These are phyloP conservation scores for Zosterops borbonicus DNA, from an alignment of 2,113 vertebrate genomes.

Conservation along the genomic window DNA sequence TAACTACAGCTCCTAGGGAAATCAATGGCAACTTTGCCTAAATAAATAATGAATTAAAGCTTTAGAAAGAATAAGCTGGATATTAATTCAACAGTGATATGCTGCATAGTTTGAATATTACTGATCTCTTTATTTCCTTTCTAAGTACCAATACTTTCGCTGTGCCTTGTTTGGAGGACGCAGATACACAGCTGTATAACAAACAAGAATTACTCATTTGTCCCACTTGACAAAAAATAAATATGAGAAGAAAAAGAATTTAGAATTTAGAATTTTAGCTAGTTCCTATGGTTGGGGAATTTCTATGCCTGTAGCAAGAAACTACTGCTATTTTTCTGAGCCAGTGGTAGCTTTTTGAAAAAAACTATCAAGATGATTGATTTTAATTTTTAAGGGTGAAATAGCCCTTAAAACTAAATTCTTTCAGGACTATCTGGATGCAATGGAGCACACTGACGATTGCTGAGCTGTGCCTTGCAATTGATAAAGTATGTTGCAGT, in stretches of 20 bases:
- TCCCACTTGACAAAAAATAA: not conserved
- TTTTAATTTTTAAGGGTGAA: constrained; percentile 5
- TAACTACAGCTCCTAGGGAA: not conserved
- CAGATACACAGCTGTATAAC: not conserved
- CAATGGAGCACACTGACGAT: accelerated
- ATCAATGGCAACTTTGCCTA: not conserved
- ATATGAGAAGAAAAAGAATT: not conserved
- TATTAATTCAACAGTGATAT: not conserved
- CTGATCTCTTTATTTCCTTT: not conserved
- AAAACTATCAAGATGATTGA: not conserved
- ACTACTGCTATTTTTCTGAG: not conserved
- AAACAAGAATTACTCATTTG: not conserved
- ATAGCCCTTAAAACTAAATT: not conserved
- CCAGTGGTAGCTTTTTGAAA: not conserved
- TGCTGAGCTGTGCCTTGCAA: not conserved
- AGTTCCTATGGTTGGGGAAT: not conserved
- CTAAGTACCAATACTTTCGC: not conserved
- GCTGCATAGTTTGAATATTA: not conserved
- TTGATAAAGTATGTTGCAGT: not conserved
- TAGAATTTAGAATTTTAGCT: not conserved
- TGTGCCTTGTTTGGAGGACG: not conserved
- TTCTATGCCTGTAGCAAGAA: not conserved
- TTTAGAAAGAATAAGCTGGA: not conserved
- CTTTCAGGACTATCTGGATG: not conserved
- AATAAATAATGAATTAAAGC: constrained; percentile 13